Conservation (phyloP, 2,797 vertebrate genomes). For the Ficedula albicollis region DNA sequence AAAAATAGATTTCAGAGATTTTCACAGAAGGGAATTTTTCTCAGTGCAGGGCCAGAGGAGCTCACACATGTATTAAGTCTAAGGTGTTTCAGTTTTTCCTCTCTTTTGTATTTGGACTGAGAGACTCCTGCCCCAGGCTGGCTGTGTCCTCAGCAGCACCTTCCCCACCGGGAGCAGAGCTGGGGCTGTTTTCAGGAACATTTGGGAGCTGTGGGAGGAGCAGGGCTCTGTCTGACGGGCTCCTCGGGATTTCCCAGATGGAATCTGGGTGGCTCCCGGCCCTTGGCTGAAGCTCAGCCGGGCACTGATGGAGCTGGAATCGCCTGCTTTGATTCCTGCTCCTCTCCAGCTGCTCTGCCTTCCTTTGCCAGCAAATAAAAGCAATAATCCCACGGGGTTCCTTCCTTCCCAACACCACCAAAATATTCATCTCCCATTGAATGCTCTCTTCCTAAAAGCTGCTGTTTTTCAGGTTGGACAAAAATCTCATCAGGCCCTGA, state of each 20-base stretch:
- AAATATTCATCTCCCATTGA: not conserved
- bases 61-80: not conserved
- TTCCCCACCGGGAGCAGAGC: rapidly evolving
- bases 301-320: not conserved
- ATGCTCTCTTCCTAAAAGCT: not conserved
- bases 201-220: not conserved
- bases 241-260: rapidly evolving
- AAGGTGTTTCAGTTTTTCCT: not conserved
- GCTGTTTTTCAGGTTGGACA: not conserved
- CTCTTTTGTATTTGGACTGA: not conserved
- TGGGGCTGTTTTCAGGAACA: not conserved
- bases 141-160: not conserved
- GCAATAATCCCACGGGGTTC: not conserved
- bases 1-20: not conserved
- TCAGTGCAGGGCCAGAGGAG: not conserved
- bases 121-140: not conserved
- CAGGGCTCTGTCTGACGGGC: not conserved
- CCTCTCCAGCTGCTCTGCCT: not conserved
- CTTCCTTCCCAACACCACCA: not conserved
- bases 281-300: not conserved
- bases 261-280: not conserved
- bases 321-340: not conserved
- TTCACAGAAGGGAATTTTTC: not conserved
- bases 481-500: not conserved
- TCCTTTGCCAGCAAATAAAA: not conserved